Percentiles rank a stretch among this genome's conserved stretches.
Conservation (phyloP, 2,113 vertebrate genomes). For the Paramisgurnus dabryanus region DNA sequence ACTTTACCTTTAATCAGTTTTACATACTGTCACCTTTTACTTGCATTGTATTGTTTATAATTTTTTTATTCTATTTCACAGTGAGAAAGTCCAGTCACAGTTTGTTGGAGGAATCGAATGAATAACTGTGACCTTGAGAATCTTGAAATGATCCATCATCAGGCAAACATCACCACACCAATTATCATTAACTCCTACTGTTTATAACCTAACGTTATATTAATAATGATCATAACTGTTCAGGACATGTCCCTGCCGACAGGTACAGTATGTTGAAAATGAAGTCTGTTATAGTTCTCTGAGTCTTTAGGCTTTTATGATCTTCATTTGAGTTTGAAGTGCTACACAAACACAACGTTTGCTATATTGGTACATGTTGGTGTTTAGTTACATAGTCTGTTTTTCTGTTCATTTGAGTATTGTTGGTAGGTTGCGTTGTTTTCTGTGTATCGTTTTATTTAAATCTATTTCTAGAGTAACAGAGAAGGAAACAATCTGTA, state of each 20-base stretch:
- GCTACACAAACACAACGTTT: background rate
- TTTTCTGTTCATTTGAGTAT: background rate
- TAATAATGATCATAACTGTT: background rate
- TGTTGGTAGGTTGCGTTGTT: background rate
- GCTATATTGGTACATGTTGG: too few relatives aligned
- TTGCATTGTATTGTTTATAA: too few relatives aligned
- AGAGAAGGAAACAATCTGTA: background rate
- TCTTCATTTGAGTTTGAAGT: background rate
- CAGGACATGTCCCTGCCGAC: background rate
- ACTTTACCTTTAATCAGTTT: too few relatives aligned
- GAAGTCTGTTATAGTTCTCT: background rate
- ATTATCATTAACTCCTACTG: background rate
- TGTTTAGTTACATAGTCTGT: background rate
- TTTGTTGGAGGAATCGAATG: background rate
- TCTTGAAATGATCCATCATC: background rate
- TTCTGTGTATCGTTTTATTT: background rate
- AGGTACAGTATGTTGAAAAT: background rate
- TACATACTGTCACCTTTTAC: too few relatives aligned
- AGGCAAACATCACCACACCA: background rate
- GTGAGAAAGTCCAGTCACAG: conserved; percentile 8
- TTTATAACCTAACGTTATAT: background rate
- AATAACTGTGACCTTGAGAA: conserved; percentile 35
- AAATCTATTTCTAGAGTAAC: background rate
- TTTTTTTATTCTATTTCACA: conserved; percentile 23
- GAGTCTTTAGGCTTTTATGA: background rate